Percentiles rank a stretch among this genome's conserved stretches.
Evolutionary conservation across 2,888 invertebrate species (phyloP).

Genomic region (Cyaniris semiargus): DNA sequence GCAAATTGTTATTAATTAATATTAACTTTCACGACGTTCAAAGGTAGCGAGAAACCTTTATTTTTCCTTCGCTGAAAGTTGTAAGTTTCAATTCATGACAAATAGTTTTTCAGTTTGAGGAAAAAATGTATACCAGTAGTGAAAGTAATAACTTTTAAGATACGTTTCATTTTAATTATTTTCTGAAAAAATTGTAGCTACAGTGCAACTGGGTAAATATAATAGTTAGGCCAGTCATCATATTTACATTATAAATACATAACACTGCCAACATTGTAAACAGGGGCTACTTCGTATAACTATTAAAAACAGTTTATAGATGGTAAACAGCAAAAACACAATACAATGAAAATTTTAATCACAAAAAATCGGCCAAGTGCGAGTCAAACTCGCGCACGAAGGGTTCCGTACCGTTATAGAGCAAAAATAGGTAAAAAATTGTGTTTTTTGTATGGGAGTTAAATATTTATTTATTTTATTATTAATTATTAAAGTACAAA

Average conservation of each 20-base stretch:
- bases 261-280: neutral
- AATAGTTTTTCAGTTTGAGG: conserved; percentile 9
- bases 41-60: conserved; percentile 26
- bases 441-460: no score
- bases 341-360: no score
- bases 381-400: no score
- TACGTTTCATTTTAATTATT: conserved; percentile 5
- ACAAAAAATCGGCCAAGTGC: no score
- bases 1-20: conserved; percentile 18
- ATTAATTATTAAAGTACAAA: no score
- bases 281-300: neutral
- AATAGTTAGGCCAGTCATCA: neutral
- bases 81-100: conserved; percentile 5
- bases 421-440: no score
- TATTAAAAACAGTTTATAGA: no score
- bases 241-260: neutral
- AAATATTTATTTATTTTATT: no score
- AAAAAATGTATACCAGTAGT: neutral
- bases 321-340: no score
- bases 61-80: neutral
- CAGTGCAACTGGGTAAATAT: neutral
- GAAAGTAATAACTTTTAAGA: conserved; percentile 14
- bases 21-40: conserved; percentile 7
- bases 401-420: no score
- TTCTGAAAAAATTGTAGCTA: neutral